Conservation (phyloP, 2,113 vertebrate species). For the Polypterus senegalus region DNA sequence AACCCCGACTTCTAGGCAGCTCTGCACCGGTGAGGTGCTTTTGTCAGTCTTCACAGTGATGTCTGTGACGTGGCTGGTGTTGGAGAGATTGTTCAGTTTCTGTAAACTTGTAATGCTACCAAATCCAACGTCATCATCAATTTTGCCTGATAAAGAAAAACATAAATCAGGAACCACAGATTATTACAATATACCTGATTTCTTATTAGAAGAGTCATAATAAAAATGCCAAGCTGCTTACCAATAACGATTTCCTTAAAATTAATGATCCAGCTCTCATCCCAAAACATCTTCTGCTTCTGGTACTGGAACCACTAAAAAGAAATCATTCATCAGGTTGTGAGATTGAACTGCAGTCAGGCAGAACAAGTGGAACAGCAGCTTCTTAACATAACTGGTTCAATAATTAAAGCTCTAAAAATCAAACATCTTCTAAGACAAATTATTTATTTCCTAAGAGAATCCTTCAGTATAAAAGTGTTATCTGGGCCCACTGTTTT, state of each 20-base stretch:
- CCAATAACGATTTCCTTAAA: conserved; percentile 52
- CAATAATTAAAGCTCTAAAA: no score
- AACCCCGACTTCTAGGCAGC: conserved; percentile 42
- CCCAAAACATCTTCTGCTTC: conserved; percentile 63
- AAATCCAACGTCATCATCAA: conserved; percentile 26
- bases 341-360: no score
- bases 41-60: conserved; percentile 34
- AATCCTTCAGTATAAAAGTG: no score
- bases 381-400: no score
- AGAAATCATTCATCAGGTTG: neutral
- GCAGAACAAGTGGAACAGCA: no score
- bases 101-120: conserved; percentile 42
- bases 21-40: conserved; percentile 34
- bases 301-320: conserved; percentile 58
- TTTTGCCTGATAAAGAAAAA: conserved; percentile 25
- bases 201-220: no score
- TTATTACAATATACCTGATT: no score
- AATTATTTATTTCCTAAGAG: no score
- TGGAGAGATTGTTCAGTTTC: conserved; percentile 36
- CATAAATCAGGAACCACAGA: neutral
- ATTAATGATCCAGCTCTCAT: conserved; percentile 60
- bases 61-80: conserved; percentile 34
- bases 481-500: no score
- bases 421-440: no score
- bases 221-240: conserved; percentile 17